Evolutionary conservation across 2,113 vertebrate genomes (phyloP).

Genomic region (Eptatretus burgeri): DNA sequence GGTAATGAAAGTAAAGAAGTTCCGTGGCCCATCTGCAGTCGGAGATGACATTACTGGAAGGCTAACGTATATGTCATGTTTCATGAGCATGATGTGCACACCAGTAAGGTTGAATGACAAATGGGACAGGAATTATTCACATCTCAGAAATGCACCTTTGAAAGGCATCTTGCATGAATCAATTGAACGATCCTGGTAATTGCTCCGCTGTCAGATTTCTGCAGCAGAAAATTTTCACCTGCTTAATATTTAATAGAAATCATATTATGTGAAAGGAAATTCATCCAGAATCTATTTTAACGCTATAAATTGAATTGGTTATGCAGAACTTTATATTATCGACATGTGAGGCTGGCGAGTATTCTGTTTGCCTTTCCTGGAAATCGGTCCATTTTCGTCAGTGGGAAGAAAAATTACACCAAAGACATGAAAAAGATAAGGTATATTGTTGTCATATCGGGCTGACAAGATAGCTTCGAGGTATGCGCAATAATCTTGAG

Average conservation of each 20-base stretch:
- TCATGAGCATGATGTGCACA: slow-evolving; percentile 1
- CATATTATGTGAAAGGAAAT: neutral
- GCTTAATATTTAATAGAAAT: slow-evolving; percentile 5
- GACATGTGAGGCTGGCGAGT: too few relatives aligned
- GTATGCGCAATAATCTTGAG: too few relatives aligned
- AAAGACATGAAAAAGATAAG: too few relatives aligned
- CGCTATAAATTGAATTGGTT: too few relatives aligned
- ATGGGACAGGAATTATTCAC: neutral
- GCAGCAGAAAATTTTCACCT: neutral
- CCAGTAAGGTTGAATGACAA: neutral
- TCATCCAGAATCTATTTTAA: neutral
- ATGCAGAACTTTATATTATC: too few relatives aligned
- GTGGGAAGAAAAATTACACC: too few relatives aligned
- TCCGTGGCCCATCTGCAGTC: neutral
- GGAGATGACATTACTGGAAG: neutral
- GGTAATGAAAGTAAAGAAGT: neutral
- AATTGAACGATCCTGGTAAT: slow-evolving; percentile 6
- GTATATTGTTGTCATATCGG: too few relatives aligned
- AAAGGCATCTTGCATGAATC: neutral
- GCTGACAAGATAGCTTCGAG: too few relatives aligned
- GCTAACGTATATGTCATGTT: slow-evolving; percentile 1
- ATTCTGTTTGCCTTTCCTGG: too few relatives aligned
- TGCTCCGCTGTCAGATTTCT: slow-evolving; percentile 1
- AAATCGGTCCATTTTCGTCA: too few relatives aligned
- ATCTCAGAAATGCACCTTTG: neutral